Evolutionary conservation across 2,888 invertebrate species (phyloP), one percentile per base, ranked within the genome.

Genomic region (Mellilla xanthometata): DNA sequence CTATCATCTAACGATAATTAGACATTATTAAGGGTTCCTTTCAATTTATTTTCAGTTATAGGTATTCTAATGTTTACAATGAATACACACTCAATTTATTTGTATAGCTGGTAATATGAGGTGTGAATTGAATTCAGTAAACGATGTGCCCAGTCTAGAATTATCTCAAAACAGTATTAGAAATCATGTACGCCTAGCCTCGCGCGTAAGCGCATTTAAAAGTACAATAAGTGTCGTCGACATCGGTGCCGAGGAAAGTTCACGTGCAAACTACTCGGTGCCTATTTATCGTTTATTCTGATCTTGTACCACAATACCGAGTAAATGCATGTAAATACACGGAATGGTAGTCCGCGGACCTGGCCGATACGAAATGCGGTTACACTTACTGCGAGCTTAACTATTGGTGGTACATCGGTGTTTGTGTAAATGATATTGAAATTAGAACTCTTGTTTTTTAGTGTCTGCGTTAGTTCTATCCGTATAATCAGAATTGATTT

Each of bases 171-270:
- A 33, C 47, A 13, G 36, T 62, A 58, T 58, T 61, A 65, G 54
- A 67, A 65, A 54, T 55, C 52, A 53, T 48, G 43, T 49, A 56
- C 63, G 64, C 62, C 63, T 54, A 54, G 61, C 58, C 58, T 56
- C 50, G 56, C 50, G 57, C 54, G 58, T 62, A 75, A 71, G 62
- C 76, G 60, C 78, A 85, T 86, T 85, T 86, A 68, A 85, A 86
- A 81, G 83, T 86, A 84, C 79, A 86, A 86, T 86, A 81, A 82
- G 81, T 73, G 76, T 75, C 75, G 65, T 59, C 72, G 70, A 72
- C 80, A 76, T 71, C 52, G 45, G 49, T 54, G 60, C 65, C 71
- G 65, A 72, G 68, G 69, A 85, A 83, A 85, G 81, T 83, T 83
- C 83, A 80, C 74, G 74, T 72, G 74, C 68, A 59, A 65, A 72